phyloP scores from a whole-genome alignment of 2,888 invertebrate species.

The Crematogaster levior region DNA sequence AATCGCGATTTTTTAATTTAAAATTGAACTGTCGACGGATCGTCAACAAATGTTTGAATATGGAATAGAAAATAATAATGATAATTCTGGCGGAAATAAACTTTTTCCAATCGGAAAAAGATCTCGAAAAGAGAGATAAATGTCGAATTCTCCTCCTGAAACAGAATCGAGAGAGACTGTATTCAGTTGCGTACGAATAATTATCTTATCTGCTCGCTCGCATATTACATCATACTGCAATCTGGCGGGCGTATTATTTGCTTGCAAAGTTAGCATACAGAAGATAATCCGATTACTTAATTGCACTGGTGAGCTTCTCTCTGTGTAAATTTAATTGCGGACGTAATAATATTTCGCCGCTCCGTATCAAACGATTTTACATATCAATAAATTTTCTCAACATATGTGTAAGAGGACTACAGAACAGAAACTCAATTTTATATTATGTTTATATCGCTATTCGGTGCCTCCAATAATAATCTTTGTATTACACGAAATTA shows the following conservation, averaged over 20 bases:
- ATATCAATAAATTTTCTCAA: conserved; percentile 23
- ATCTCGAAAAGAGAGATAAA: not conserved
- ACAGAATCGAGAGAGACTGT: not conserved
- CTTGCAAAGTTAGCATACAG: conserved; percentile 33
- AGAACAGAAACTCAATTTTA: conserved; percentile 9
- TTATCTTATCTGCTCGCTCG: conserved; percentile 28
- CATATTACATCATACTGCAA: conserved; percentile 21
- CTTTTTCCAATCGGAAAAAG: not conserved
- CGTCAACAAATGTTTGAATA: not conserved
- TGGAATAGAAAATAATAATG: not conserved
- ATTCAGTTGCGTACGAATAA: conserved; percentile 28
- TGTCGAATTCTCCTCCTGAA: not conserved
- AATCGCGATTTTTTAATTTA: not conserved
- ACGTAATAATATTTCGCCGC: conserved; percentile 51
- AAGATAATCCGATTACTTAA: conserved; percentile 62
- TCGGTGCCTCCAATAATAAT: conserved; percentile 9
- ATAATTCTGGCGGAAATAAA: not conserved
- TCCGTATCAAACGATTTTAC: conserved; percentile 42
- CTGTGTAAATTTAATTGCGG: conserved; percentile 63
- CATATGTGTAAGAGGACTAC: not conserved
- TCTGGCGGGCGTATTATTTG: conserved; percentile 35
- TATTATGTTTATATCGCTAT: not conserved
- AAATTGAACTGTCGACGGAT: not conserved
- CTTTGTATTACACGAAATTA: not conserved
- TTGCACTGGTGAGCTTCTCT: conserved; percentile 41